A percentile compares a stretch with the other conserved stretches of the same genome.
Evolutionary conservation across 2,888 invertebrate species (phyloP).

Genomic region (Drosophila limbata): DNA sequence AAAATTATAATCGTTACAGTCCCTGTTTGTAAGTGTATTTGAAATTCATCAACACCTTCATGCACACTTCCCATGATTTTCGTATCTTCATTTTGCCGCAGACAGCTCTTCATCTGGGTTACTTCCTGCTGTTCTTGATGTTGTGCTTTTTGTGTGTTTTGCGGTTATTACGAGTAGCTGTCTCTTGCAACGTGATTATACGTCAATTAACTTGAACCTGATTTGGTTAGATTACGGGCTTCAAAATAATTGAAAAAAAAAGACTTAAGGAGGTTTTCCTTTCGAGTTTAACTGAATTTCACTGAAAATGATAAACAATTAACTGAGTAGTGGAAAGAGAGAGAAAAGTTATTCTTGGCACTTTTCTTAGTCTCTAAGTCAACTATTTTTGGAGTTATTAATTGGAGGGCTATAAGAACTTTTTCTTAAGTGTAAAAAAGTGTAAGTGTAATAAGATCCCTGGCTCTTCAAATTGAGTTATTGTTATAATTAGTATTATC

Average conservation of each 20-base stretch:
- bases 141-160: conserved; percentile 5
- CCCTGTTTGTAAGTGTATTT: not conserved
- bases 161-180: conserved; percentile 4
- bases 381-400: not conserved
- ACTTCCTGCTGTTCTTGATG: conserved; percentile 12
- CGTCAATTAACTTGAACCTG: conserved; percentile 3
- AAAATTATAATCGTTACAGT: no score
- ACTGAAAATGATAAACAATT: not conserved
- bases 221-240: not conserved
- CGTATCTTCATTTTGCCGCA: not conserved
- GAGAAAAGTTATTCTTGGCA: not conserved
- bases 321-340: not conserved
- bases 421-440: no score
- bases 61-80: not conserved
- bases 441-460: not conserved
- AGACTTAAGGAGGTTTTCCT: not conserved
- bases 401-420: not conserved
- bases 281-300: not conserved
- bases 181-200: conserved; percentile 2
- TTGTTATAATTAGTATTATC: no score
- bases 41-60: not conserved
- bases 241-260: not conserved
- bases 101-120: conserved; percentile 7
- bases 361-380: not conserved
- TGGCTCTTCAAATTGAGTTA: not conserved